These are phyloP conservation scores for Rafetus swinhoei DNA, from an alignment of 2,113 vertebrate genomes.

Conservation along the genomic window DNA sequence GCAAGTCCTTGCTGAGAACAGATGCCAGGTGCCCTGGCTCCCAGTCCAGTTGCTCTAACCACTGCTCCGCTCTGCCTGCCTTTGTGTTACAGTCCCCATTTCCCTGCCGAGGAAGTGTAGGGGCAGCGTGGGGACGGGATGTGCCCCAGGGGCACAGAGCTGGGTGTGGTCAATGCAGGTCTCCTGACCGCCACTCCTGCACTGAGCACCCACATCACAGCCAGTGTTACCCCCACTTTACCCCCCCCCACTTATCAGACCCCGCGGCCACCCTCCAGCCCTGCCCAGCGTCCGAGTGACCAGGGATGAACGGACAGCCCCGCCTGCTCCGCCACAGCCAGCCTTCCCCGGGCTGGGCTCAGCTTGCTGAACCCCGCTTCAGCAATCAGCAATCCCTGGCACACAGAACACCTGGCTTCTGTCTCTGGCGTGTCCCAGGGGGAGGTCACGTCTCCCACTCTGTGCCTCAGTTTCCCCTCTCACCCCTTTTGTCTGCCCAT, in stretches of 20 bases:
- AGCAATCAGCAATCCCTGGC: background rate
- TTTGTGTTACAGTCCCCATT: rapidly evolving
- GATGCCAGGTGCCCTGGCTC: rapidly evolving
- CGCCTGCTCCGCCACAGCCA: too few species aligned
- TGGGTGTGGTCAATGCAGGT: background rate
- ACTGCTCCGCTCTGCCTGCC: rapidly evolving
- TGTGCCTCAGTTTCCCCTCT: background rate
- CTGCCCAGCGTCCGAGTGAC: background rate
- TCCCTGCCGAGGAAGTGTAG: background rate
- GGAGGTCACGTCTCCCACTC: background rate
- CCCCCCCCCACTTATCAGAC: rapidly evolving
- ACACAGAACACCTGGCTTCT: background rate
- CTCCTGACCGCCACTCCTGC: background rate
- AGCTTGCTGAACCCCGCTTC: background rate
- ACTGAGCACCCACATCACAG: background rate
- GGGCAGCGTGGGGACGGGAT: background rate
- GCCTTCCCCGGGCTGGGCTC: background rate
- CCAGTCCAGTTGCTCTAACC: background rate
- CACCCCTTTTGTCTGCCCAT: background rate
- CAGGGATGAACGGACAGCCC: background rate
- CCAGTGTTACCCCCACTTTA: background rate
- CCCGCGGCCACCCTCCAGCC: background rate
- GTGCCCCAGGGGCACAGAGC: background rate
- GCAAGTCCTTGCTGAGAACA: rapidly evolving
- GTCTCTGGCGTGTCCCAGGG: background rate